Conservation (phyloP, 1,140 invertebrate species). For the Mesaphorura yosii region DNA sequence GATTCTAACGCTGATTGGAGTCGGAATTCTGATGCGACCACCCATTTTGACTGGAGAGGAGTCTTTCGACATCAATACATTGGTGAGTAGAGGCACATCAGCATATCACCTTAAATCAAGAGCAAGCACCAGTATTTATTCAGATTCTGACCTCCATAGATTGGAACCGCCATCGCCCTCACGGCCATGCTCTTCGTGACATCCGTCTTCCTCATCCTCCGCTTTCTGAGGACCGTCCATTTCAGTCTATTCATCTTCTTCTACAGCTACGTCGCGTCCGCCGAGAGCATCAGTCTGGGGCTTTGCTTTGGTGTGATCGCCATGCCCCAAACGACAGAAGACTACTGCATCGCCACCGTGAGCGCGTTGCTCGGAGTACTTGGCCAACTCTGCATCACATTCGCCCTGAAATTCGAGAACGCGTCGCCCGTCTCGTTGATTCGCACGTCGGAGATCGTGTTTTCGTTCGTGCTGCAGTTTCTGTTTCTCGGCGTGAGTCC, state of each 20-base stretch:
- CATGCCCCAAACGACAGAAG: not conserved
- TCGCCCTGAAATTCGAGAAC: constrained; percentile 11
- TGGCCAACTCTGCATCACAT: constrained; percentile 10
- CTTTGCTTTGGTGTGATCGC: not conserved
- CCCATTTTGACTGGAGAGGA: constrained; percentile 12
- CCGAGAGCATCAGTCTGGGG: not conserved
- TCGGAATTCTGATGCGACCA: constrained; percentile 6
- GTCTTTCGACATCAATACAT: not conserved
- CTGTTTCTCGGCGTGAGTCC: too few species aligned
- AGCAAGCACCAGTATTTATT: not conserved
- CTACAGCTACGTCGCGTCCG: constrained; percentile 1
- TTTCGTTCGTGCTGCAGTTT: too few species aligned
- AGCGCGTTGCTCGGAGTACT: constrained; percentile 1
- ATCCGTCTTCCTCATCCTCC: constrained; percentile 4
- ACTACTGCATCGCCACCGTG: not conserved
- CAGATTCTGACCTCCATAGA: not conserved
- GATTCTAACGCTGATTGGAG: not conserved
- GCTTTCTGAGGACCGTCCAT: constrained; percentile 8
- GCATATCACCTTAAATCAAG: not conserved
- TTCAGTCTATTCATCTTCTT: constrained; percentile 1
- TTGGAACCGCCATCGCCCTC: not conserved
- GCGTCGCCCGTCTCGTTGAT: not conserved
- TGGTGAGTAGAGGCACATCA: not conserved
- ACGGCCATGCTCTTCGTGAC: not conserved
- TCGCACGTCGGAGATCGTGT: not conserved